Conservation (phyloP, 2,797 vertebrate species). For the Hybognathus amarus region DNA sequence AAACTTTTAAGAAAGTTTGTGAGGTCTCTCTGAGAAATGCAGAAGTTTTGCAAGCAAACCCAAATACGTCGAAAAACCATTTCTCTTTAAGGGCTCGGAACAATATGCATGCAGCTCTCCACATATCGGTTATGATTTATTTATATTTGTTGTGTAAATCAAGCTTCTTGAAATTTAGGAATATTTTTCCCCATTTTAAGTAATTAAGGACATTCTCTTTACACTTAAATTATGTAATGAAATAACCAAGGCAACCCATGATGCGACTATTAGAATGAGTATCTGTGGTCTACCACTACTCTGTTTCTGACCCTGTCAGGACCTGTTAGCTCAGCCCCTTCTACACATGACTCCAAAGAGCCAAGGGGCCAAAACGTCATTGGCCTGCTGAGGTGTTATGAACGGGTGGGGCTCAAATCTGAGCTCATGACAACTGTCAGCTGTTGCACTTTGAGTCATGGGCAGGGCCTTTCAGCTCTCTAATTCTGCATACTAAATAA, state of each 20-base stretch:
- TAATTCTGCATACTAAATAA: constrained; percentile 41
- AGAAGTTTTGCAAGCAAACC: background rate
- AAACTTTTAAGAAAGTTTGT: background rate
- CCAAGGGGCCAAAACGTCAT: constrained; percentile 68
- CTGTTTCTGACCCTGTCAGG: constrained; percentile 59
- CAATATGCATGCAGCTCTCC: background rate
- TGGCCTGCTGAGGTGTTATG: constrained; percentile 48
- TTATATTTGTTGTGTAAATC: background rate
- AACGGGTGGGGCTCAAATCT: constrained; percentile 54
- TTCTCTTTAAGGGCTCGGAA: background rate
- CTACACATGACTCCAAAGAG: constrained; percentile 59
- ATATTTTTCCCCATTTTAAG: background rate
- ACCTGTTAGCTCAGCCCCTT: constrained; percentile 59
- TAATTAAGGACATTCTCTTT: background rate
- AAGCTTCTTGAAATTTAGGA: background rate
- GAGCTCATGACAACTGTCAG: constrained; percentile 48
- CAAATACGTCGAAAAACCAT: background rate
- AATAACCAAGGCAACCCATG: background rate
- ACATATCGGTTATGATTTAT: background rate
- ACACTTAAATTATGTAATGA: background rate
- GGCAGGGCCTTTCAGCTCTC: constrained; percentile 24
- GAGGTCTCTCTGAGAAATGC: background rate
- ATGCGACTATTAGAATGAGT: background rate
- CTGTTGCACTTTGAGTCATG: constrained; percentile 47
- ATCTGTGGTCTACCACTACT: background rate